Base-by-base conservation (phyloP, 2,888 invertebrate genomes). In the Chorisops tibialis region DNA sequence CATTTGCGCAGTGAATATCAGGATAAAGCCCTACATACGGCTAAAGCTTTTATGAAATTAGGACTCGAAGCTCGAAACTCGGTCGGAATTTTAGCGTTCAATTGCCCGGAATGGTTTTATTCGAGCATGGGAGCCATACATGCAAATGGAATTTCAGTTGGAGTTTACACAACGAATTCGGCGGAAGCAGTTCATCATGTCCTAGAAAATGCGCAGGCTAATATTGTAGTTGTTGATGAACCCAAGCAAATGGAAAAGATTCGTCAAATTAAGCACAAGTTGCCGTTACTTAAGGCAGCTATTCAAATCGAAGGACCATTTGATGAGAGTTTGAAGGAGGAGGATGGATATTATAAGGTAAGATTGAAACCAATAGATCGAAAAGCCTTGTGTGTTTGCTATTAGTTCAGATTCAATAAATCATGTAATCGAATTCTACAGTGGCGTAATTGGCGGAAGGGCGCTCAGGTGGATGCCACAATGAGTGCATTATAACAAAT, bases 111-210 rank as follows among this genome's bases (percentile, higher is more conserved):
- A 80, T 96, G 96, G 96, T 89, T 91, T 73, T 82, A 92, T 63
- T 82, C 92, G 0, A 87, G 93, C 73, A 73, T 95, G 50, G 95
- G 85, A 1, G 88, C 92, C 1, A 88, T 95, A 69, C 89, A 89
- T 74, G 93, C 93, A 63, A 94, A 94, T 62, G 93, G 91, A 47
- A 85, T 90, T 65, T 87, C 89, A 2, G 87, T 87, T 24, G 95
- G 95, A 61, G 89, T 96, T 71, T 96, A 96, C 79, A 89, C 92
- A 0, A 94, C 93, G 45, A 96, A 94, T 78, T 88, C 90, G 0
- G 79, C 91, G 0, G 93, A 94, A 68, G 89, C 93, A 0, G 91
- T 93, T 73, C 83, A 83, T 71, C 87, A 91, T 75, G 88, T 91
- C 66, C 82, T 91, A 11, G 76, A 82, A 45, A 85, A 84, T 49